Conservation (phyloP, 2,797 vertebrate species). For the Gymnodraco acuticeps region DNA sequence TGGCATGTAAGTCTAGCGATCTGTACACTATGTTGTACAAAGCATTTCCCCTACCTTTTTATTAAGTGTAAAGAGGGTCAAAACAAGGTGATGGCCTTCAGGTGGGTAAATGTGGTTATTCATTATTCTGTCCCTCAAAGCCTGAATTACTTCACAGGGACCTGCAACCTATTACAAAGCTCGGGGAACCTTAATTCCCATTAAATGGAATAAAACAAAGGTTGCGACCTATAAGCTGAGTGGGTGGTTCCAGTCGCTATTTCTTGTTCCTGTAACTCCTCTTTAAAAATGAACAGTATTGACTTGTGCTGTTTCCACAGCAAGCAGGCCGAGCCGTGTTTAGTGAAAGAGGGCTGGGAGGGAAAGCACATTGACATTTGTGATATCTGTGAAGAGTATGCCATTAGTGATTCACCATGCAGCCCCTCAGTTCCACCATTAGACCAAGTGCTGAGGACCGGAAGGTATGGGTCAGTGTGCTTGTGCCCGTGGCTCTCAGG, state of each 20-base stretch:
- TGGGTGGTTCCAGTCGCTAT: slow-evolving; percentile 37
- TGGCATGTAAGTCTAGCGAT: slow-evolving; percentile 5
- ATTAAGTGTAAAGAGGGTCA: slow-evolving; percentile 55
- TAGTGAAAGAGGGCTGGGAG: slow-evolving; percentile 50
- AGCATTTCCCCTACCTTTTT: slow-evolving; percentile 14
- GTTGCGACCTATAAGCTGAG: slow-evolving; percentile 51
- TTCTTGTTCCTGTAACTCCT: slow-evolving; percentile 51
- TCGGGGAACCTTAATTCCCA: slow-evolving; percentile 41
- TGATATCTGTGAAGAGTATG: slow-evolving; percentile 72
- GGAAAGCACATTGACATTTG: slow-evolving; percentile 72
- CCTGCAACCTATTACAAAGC: slow-evolving; percentile 51
- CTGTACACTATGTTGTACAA: not conserved
- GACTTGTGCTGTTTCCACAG: slow-evolving; percentile 48
- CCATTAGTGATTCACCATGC: slow-evolving; percentile 76
- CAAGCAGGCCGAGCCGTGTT: slow-evolving; percentile 24
- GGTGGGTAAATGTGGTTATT: slow-evolving; percentile 43
- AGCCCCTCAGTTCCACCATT: slow-evolving; percentile 64
- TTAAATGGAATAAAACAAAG: slow-evolving; percentile 49
- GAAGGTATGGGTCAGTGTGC: slow-evolving; percentile 75
- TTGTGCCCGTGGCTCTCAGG: slow-evolving; percentile 64
- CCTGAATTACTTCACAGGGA: slow-evolving; percentile 52
- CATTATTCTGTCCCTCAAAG: slow-evolving; percentile 59
- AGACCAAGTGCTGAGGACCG: slow-evolving; percentile 49
- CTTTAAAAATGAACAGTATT: slow-evolving; percentile 52
- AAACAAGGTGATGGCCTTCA: slow-evolving; percentile 47